Conservation (phyloP, 2,797 vertebrate genomes). For the Peromyscus attwateri region DNA sequence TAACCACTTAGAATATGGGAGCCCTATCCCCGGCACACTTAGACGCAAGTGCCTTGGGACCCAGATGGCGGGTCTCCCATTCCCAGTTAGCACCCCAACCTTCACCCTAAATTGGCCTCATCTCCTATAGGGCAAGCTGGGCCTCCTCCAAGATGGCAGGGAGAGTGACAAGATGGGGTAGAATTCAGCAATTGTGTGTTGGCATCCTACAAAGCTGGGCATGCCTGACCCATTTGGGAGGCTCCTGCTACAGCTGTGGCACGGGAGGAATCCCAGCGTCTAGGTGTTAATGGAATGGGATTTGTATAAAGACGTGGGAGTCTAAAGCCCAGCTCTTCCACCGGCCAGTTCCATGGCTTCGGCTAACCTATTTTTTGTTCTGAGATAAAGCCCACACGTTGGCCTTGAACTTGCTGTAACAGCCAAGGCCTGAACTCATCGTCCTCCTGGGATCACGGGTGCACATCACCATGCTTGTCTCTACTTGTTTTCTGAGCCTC, state of each 20-base stretch:
- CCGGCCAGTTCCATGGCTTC: not conserved
- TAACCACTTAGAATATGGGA: not conserved
- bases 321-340: not conserved
- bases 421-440: not conserved
- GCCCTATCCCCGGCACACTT: not conserved
- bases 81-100: not conserved
- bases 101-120: conserved; percentile 20
- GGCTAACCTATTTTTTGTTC: not conserved
- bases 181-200: not conserved
- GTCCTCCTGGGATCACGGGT: not conserved
- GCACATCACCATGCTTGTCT: not conserved
- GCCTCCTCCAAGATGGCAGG: not conserved
- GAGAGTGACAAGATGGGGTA: not conserved
- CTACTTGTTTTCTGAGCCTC: not conserved
- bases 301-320: not conserved
- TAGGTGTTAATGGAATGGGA: too few species aligned
- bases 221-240: not conserved
- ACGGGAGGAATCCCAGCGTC: not conserved
- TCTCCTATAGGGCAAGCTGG: fast-evolving
- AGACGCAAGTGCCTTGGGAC: not conserved
- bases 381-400: not conserved
- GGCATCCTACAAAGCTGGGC: not conserved
- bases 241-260: not conserved
- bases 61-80: not conserved
- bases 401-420: not conserved